Percentiles rank a stretch among this genome's conserved stretches.
These are phyloP conservation scores for Solea senegalensis DNA, from an alignment of 2,113 vertebrate species.

Conservation along the genomic window DNA sequence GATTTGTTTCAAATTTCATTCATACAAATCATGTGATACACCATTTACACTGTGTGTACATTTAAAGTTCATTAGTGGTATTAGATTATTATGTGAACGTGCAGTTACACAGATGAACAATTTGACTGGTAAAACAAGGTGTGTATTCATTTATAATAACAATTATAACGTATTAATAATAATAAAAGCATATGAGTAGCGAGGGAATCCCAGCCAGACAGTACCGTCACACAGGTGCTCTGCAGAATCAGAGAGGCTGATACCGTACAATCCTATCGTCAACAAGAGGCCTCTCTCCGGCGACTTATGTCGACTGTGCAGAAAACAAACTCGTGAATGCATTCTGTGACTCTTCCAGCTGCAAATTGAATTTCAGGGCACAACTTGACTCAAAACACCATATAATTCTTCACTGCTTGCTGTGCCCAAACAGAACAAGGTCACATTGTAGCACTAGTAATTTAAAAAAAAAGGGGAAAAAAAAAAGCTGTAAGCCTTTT, in stretches of 20 bases:
- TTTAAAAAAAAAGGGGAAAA: constrained; percentile 19
- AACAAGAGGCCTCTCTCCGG: constrained; percentile 55
- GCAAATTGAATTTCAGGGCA: constrained; percentile 76
- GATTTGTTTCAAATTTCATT: too few relatives aligned
- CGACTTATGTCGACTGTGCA: constrained; percentile 51
- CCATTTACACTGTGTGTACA: too few relatives aligned
- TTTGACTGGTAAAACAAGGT: neutral
- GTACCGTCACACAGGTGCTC: constrained; percentile 30
- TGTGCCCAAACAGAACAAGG: constrained; percentile 67
- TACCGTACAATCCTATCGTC: constrained; percentile 49
- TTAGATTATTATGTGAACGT: neutral
- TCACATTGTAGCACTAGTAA: constrained; percentile 58
- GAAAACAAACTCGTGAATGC: constrained; percentile 55
- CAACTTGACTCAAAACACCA: constrained; percentile 71
- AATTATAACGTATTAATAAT: too few relatives aligned
- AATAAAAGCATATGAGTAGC: constrained; percentile 26
- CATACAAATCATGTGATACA: too few relatives aligned
- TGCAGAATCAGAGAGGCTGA: constrained; percentile 25
- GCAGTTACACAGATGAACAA: neutral
- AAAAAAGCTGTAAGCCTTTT: constrained; percentile 48
- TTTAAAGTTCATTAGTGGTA: too few relatives aligned
- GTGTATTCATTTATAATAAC: too few relatives aligned
- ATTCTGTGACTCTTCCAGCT: constrained; percentile 51
- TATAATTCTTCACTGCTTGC: constrained; percentile 70
- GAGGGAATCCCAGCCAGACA: constrained; percentile 14